Evolutionary conservation across 2,113 vertebrate genomes (phyloP).

Genomic region (Choloepus hoffmanni): DNA sequence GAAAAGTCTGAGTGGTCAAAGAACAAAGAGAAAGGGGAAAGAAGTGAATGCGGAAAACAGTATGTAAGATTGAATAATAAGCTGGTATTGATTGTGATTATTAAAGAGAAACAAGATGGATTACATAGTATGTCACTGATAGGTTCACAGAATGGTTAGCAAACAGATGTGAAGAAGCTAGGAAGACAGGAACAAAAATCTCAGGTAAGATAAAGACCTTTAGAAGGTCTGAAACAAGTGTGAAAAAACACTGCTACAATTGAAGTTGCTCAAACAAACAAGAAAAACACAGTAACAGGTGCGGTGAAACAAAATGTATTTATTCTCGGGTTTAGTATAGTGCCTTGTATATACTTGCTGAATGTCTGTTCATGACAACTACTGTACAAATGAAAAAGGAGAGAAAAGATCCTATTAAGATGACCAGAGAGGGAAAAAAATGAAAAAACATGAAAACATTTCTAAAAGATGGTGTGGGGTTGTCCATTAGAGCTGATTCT

Average conservation of each 20-base stretch:
- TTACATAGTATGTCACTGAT: not conserved
- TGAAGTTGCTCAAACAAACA: not conserved
- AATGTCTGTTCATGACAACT: not conserved
- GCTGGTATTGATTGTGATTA: not conserved
- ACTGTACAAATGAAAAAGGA: not conserved
- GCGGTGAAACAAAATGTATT: not conserved
- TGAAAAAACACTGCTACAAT: not conserved
- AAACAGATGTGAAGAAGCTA: slow-evolving; percentile 12
- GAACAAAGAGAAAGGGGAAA: not conserved
- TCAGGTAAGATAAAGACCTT: slow-evolving; percentile 9
- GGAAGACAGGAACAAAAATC: slow-evolving; percentile 28
- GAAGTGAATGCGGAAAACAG: not conserved
- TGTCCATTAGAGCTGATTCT: slow-evolving; percentile 40
- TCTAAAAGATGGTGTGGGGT: not conserved
- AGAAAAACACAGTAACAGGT: not conserved
- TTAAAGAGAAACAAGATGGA: slow-evolving; percentile 8
- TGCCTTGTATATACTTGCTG: not conserved
- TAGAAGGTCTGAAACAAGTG: not conserved
- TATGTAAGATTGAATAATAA: not conserved
- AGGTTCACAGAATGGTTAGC: not conserved
- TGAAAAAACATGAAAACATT: not conserved
- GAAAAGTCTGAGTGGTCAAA: slow-evolving; percentile 18
- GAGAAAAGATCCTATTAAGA: not conserved
- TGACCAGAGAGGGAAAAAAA: not conserved
- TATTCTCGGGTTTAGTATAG: not conserved